Percentiles rank a stretch among this genome's conserved stretches.
These are phyloP conservation scores for Globia sparganii DNA, from an alignment of 2,888 invertebrate species.

Conservation along the genomic window DNA sequence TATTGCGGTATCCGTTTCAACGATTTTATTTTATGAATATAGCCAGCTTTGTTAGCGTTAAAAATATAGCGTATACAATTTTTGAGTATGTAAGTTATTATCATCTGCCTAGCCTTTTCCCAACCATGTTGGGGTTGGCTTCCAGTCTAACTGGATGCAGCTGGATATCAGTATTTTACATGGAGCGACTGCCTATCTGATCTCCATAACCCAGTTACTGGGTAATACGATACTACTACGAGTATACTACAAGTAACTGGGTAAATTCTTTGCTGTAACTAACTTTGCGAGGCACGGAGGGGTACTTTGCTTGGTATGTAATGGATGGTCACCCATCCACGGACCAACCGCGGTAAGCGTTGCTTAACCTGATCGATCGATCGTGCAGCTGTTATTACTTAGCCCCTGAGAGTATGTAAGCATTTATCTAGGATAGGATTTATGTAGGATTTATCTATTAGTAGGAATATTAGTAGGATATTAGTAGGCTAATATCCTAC, in stretches of 20 bases:
- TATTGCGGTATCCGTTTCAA: slow-evolving; percentile 14
- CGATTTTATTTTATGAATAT: slow-evolving; percentile 12
- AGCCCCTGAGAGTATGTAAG: not conserved
- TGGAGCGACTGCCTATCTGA: not conserved
- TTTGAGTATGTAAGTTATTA: not conserved
- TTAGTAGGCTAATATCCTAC: too few relatives aligned
- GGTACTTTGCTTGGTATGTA: not conserved
- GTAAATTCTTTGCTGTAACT: too few relatives aligned
- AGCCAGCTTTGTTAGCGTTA: not conserved
- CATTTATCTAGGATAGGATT: too few relatives aligned
- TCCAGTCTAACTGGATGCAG: not conserved
- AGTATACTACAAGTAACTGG: too few relatives aligned
- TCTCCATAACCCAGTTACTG: not conserved
- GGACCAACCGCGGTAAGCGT: not conserved
- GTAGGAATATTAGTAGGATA: too few relatives aligned
- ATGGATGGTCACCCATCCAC: not conserved
- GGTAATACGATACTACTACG: not conserved
- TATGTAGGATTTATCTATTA: too few relatives aligned
- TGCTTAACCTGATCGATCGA: not conserved
- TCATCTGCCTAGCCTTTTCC: not conserved
- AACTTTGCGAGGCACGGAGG: not conserved
- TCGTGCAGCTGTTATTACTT: not conserved
- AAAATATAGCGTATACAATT: too few relatives aligned
- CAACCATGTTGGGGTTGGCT: not conserved
- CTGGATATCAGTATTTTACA: not conserved